These are phyloP conservation scores for Zenarchopterus dispar DNA, from an alignment of 2,797 vertebrate genomes.

Conservation along the genomic window DNA sequence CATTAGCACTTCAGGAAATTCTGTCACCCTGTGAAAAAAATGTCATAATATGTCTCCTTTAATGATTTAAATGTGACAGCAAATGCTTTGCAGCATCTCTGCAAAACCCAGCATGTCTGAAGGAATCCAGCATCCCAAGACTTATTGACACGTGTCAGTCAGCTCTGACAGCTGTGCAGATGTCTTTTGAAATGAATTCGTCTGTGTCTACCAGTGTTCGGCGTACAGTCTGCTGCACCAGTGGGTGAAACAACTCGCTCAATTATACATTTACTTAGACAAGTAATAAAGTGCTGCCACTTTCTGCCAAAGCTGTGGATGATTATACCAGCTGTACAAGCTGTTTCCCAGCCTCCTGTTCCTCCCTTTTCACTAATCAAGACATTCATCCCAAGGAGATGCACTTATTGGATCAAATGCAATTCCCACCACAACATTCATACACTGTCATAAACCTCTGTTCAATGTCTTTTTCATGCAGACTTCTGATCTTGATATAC, in stretches of 20 bases:
- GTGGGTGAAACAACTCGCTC: slow-evolving; percentile 61
- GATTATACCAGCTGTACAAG: slow-evolving; percentile 70
- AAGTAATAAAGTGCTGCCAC: slow-evolving; percentile 70
- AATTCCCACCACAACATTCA: slow-evolving; percentile 11
- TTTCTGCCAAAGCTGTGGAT: slow-evolving; percentile 63
- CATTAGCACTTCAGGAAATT: too few relatives aligned
- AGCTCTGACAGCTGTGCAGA: slow-evolving; percentile 15
- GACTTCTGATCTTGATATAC: slow-evolving; percentile 19
- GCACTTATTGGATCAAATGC: slow-evolving; percentile 31
- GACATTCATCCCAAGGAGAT: slow-evolving; percentile 56
- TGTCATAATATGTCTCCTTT: too few relatives aligned
- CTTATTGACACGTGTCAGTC: slow-evolving; percentile 30
- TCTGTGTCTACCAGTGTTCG: slow-evolving; percentile 16
- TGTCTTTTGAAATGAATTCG: slow-evolving; percentile 29
- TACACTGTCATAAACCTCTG: slow-evolving; percentile 16
- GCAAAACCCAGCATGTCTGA: not conserved
- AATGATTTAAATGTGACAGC: not conserved
- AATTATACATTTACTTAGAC: slow-evolving; percentile 73
- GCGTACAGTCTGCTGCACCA: slow-evolving; percentile 30
- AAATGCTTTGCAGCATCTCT: slow-evolving; percentile 15
- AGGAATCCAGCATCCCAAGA: slow-evolving; percentile 3
- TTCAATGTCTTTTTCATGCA: slow-evolving; percentile 1
- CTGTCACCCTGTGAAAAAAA: too few relatives aligned
- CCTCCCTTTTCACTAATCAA: slow-evolving; percentile 64
- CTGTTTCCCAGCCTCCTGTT: slow-evolving; percentile 72